Evolutionary conservation across 2,797 vertebrate genomes (phyloP).

Genomic region (Kryptolebias ocellatus): DNA sequence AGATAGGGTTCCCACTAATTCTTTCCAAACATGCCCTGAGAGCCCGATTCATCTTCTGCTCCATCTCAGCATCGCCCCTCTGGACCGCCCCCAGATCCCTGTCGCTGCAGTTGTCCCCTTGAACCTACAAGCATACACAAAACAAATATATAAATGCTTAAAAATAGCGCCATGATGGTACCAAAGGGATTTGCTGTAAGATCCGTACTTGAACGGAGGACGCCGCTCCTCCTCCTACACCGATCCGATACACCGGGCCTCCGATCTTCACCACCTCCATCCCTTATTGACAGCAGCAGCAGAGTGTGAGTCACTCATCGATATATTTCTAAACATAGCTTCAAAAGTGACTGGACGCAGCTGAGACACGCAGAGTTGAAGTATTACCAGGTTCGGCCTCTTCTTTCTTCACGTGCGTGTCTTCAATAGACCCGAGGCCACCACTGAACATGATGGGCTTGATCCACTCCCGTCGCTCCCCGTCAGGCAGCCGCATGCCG

Average conservation of each 20-base stretch:
- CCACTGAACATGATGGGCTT: constrained; percentile 97
- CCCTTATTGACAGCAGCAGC: constrained; percentile 68
- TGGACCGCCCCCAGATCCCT: constrained; percentile 92
- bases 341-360: constrained; percentile 7
- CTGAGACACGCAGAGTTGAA: neutral
- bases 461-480: constrained; percentile 91
- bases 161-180: fast-evolving
- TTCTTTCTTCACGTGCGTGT: constrained; percentile 85
- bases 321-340: constrained; percentile 28
- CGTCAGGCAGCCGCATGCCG: constrained; percentile 83
- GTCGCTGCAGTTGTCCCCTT: constrained; percentile 89
- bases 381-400: constrained; percentile 80
- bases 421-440: constrained; percentile 90
- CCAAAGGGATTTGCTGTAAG: neutral
- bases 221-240: constrained; percentile 92
- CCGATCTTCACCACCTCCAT: constrained; percentile 95
- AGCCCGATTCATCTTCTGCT: constrained; percentile 95
- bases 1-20: constrained; percentile 84
- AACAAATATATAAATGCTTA: neutral
- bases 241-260: constrained; percentile 94
- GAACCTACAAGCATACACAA: constrained; percentile 78
- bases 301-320: constrained; percentile 2
- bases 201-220: constrained; percentile 88
- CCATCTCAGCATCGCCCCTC: constrained; percentile 94
- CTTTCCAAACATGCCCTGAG: constrained; percentile 90